Evolutionary conservation across 2,113 vertebrate genomes (phyloP).

Genomic region (Calidris pygmaea): DNA sequence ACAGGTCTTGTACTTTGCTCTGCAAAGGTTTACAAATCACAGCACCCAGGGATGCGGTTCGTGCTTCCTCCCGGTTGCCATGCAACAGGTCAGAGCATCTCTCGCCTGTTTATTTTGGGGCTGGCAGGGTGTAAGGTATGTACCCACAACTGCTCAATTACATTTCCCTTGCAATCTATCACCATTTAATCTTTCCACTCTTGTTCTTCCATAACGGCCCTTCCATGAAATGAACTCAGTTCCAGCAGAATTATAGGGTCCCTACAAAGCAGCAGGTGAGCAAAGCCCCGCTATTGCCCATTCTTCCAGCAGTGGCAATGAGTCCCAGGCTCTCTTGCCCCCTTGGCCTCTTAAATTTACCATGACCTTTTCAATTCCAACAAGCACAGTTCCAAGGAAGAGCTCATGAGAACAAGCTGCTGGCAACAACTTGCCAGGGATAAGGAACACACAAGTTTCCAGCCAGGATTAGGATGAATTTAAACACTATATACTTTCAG

Average conservation of each 20-base stretch:
- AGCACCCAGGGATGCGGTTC: not conserved
- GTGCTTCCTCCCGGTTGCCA: slow-evolving; percentile 30
- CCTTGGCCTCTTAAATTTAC: not conserved
- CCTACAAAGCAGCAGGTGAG: not conserved
- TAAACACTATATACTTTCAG: not conserved
- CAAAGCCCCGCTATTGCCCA: not conserved
- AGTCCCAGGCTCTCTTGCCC: not conserved
- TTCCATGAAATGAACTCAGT: not conserved
- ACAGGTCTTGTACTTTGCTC: slow-evolving; percentile 7
- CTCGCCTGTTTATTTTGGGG: not conserved
- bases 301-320: not conserved
- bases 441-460: not conserved
- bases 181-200: not conserved
- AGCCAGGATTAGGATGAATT: not conserved
- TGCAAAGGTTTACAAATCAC: not conserved
- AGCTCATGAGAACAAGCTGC: not conserved
- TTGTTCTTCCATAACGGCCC: not conserved
- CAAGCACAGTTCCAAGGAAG: not conserved
- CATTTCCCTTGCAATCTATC: not conserved
- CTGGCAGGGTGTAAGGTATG: not conserved
- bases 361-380: not conserved
- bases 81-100: slow-evolving; percentile 46
- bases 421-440: not conserved
- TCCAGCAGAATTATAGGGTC: not conserved
- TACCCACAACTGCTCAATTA: not conserved